A percentile compares a stretch with the other conserved stretches of the same genome.
Conservation (phyloP, 2,113 vertebrate species). For the Pelobates fuscus region DNA sequence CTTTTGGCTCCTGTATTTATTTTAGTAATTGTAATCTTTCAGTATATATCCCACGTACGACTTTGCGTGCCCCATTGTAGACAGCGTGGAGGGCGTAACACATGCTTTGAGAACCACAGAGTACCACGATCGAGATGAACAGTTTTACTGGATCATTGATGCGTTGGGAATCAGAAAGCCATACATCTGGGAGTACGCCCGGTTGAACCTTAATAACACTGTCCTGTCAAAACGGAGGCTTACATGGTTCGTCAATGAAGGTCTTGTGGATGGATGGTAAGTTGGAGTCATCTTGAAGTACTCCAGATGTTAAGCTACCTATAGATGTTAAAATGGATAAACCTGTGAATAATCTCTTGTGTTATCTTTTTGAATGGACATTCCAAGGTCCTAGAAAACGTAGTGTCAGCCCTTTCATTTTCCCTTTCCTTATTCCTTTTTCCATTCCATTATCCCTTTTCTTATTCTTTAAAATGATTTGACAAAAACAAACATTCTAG, state of each 20-base stretch:
- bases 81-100: conserved; percentile 94
- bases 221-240: conserved; percentile 96
- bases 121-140: conserved; percentile 96
- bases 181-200: conserved; percentile 93
- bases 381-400: too few species aligned
- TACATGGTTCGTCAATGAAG: conserved; percentile 96
- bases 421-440: too few species aligned
- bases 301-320: too few species aligned
- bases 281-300: conserved; percentile 54
- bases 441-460: too few species aligned
- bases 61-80: conserved; percentile 97
- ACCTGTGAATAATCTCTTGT: too few species aligned
- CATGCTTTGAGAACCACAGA: conserved; percentile 95
- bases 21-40: too few species aligned
- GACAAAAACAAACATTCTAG: too few species aligned
- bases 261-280: conserved; percentile 97
- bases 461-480: too few species aligned
- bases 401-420: too few species aligned
- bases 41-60: conserved; percentile 96
- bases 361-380: too few species aligned
- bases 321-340: too few species aligned
- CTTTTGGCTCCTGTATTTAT: too few species aligned
- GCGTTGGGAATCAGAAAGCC: conserved; percentile 88
- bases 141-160: conserved; percentile 95
- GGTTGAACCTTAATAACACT: conserved; percentile 97